Conservation (phyloP, 30 jellyfish, hydroid and myxozoan species). For the Pelagia noctiluca region DNA sequence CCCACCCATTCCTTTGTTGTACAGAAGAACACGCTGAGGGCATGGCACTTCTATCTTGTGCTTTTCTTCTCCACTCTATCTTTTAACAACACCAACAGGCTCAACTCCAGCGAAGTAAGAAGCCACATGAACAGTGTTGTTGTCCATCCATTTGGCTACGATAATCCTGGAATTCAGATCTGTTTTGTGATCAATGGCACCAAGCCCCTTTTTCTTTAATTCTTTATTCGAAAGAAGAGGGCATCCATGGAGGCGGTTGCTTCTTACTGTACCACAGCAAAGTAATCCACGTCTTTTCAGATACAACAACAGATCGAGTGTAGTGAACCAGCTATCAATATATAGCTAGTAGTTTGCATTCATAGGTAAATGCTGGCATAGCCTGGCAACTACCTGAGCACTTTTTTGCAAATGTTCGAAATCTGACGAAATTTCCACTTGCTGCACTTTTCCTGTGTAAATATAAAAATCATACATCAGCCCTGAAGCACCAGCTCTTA, state of each 20-base stretch:
- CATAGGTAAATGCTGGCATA: slow-evolving; percentile 67
- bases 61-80: slow-evolving; percentile 36
- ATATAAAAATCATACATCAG: slow-evolving; percentile 56
- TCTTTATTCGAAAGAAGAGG: slow-evolving; percentile 67
- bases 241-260: slow-evolving; percentile 72
- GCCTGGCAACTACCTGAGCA: slow-evolving; percentile 74
- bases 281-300: slow-evolving; percentile 43
- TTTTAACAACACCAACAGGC: slow-evolving; percentile 54
- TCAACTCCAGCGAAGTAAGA: slow-evolving; percentile 65
- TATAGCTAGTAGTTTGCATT: slow-evolving; percentile 40
- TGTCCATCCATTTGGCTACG: slow-evolving; percentile 75
- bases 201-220: slow-evolving; percentile 53
- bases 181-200: slow-evolving; percentile 46
- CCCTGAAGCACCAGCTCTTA: slow-evolving; percentile 80
- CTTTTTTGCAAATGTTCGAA: slow-evolving; percentile 57
- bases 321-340: slow-evolving; percentile 80
- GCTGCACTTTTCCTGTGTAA: slow-evolving; percentile 43
- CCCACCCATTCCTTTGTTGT: slow-evolving; percentile 76
- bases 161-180: slow-evolving; percentile 69
- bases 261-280: slow-evolving; percentile 71
- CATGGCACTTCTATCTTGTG: slow-evolving; percentile 26
- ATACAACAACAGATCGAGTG: slow-evolving; percentile 48
- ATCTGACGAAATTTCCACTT: neutral
- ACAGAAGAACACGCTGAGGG: slow-evolving; percentile 39
- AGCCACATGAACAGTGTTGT: slow-evolving; percentile 64